Base-by-base conservation (phyloP, 1,140 invertebrate genomes). In the Hesperophylax magnus region DNA sequence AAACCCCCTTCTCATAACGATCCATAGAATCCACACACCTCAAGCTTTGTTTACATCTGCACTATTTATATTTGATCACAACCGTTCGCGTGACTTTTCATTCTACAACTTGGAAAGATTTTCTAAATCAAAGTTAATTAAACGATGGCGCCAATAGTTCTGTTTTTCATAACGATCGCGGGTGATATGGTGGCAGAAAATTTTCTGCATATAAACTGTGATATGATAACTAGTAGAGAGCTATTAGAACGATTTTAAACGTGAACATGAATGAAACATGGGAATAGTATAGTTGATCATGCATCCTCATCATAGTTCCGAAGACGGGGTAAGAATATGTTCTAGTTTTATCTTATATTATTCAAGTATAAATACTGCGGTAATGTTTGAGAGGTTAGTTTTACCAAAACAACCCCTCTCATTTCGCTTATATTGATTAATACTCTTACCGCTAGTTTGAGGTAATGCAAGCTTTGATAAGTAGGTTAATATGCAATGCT, bases 21-120 rank as follows among this genome's bases (percentile, higher is more conserved):
- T 72, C 69, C 69, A 27, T 27, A 52, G 47, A 52, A 52, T 72
- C 69, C 69, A 18, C 69, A 18, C 69, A 31, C n/a, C 1, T 14
- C 69, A 8, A 52, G n/a, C 69, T 72, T 52, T 72, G 69, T 72
- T 72, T 72, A 72, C 69, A 54, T 27, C 69, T 4, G 69, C 69
- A 53, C 17, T 20, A 47, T 53, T 18, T 53, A 8, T 47, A 47
- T 47, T 47, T 11, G 9, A 1, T 11, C 39, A 14, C 39, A 14
- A 24, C 18, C 47, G 47, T 20, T 67, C 22, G 63, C 63, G 63
- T 67, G 63, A 67, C 63, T 65, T 65, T 65, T 67, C 63, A 31
- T 27, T 22, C 11, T 11, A 15, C 27, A 31, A 67, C 31, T 67
- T 34, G 17, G 11, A 47, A 67, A 67, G 31, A 67, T 67, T 67